Conservation (phyloP, 2,113 vertebrate genomes). For the Mungos mungo region DNA sequence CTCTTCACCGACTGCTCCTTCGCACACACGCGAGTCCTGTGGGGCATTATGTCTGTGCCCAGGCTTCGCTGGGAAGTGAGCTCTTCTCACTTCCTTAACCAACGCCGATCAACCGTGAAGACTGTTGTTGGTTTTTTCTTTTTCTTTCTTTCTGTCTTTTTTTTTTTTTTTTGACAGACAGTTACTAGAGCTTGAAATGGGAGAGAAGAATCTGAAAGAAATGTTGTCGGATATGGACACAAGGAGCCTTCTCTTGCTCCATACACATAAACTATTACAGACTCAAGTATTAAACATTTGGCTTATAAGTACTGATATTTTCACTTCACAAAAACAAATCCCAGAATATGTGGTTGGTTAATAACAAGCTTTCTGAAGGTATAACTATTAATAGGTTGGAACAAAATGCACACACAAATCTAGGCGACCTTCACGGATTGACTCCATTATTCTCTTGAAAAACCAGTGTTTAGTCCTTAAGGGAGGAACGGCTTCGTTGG, state of each 20-base stretch:
- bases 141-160: background rate
- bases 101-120: conserved; percentile 44
- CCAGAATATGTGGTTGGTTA: background rate
- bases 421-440: background rate
- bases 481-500: background rate
- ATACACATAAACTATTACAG: background rate
- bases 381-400: background rate
- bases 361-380: background rate
- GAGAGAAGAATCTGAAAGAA: conserved; percentile 40
- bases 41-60: background rate
- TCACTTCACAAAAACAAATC: background rate
- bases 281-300: background rate
- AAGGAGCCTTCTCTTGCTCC: background rate
- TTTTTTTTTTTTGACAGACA: conserved; percentile 14
- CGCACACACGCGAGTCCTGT: background rate
- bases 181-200: conserved; percentile 63
- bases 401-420: background rate
- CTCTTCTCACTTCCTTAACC: conserved; percentile 46
- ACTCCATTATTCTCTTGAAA: background rate
- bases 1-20: background rate
- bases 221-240: background rate
- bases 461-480: background rate
- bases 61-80: conserved; percentile 10
- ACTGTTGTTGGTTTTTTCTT: background rate
- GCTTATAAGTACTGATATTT: background rate